Percentiles rank a stretch among this genome's conserved stretches.
Evolutionary conservation across 2,797 vertebrate species (phyloP).

Genomic region (Odontamblyopus lacepedii): DNA sequence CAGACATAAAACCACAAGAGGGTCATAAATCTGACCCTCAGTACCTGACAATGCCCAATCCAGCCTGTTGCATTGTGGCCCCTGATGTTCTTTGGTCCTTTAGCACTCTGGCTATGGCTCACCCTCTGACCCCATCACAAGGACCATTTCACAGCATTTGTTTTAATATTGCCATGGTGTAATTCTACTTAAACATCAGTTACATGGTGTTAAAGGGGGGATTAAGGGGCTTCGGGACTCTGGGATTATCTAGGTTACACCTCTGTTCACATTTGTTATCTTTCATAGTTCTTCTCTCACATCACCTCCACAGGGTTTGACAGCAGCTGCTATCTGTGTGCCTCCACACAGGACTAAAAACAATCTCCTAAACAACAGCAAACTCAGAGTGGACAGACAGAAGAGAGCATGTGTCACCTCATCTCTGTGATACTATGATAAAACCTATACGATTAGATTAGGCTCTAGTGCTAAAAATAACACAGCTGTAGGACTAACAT

Average conservation of each 20-base stretch:
- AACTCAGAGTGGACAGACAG: background rate
- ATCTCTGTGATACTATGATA: conserved; percentile 10
- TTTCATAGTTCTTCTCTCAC: conserved; percentile 19
- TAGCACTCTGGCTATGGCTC: background rate
- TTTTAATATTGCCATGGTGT: background rate
- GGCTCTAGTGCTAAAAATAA: conserved; percentile 18
- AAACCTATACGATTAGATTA: conserved; percentile 3
- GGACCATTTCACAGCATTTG: background rate
- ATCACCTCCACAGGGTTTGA: background rate
- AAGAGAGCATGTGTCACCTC: background rate
- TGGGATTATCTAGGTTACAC: conserved; percentile 10
- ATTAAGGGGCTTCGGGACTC: background rate
- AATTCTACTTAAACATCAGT: background rate
- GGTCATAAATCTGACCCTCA: background rate
- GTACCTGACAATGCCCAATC: background rate
- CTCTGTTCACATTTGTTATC: conserved; percentile 4
- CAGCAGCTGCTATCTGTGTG: background rate
- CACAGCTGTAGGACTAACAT: background rate
- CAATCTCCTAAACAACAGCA: conserved; percentile 14
- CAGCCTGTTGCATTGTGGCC: background rate
- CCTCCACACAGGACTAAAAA: conserved; percentile 10
- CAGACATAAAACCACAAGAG: background rate
- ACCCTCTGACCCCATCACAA: background rate
- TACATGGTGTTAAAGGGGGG: background rate
- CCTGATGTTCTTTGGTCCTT: background rate